Evolutionary conservation across 2,888 invertebrate genomes (phyloP), one percentile per base, ranked within the genome.

Genomic region (Tenthredo notha): DNA sequence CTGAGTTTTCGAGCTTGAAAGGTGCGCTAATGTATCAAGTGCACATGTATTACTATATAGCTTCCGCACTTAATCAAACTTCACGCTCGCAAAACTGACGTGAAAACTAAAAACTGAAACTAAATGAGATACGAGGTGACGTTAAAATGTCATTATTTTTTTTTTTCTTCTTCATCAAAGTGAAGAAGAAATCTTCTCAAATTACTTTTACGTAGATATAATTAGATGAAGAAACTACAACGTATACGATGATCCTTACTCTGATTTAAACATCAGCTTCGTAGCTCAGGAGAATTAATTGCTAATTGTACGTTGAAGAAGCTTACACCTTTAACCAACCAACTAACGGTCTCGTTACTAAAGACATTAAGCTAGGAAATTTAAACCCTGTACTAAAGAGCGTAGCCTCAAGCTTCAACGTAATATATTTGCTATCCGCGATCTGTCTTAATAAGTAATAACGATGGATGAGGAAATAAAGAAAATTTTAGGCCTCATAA

Each of bases 401-500:
- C 18, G 18, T 80, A 21, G 29, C 25, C 29, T 67, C 6, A 12
- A 29, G 37, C 78, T 33, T 58, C 18, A 37, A 29, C 61, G 61
- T 61, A 37, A 80, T 61, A 61, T 40, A 80, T 37, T 40, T 40
- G 40, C 37, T 40, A 80, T 80, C 40, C 40, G 21, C 40, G 78
- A 61, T 58, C 61, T 37, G 78, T 80, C 80, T 61, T 40, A 61
- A 77, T 50, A 43, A 43, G 72, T 77, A 77, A 80, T 80, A 61
- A 80, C 37, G 80, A 40, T 58, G 61, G 33, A 80, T 37, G 80
- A 80, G 58, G 61, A 80, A 50, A 80, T 80, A 80, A 80, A 80
- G 61, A 80, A 80, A 61, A 61, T 80, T 80, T 61, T 61, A 80
- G 80, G 58, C 40, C 80, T 37, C 58, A 15, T 80, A 58, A 21